Evolutionary conservation across 2,113 vertebrate species (phyloP).

Genomic region (Periophthalmodon schlosseri): DNA sequence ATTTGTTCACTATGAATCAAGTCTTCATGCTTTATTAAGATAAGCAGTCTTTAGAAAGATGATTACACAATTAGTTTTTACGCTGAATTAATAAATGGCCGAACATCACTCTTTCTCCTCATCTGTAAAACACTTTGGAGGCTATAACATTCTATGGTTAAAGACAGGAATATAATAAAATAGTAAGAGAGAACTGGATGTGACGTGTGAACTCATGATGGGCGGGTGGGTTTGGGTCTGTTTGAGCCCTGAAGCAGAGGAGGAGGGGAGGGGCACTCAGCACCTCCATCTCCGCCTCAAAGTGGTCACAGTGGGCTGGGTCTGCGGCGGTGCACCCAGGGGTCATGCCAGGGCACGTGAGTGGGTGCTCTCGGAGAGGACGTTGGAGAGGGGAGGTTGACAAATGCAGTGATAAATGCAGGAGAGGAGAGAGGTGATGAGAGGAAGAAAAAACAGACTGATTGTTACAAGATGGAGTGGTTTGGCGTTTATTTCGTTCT

Average conservation of each 20-base stretch:
- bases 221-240: slow-evolving; percentile 53
- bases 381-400: slow-evolving; percentile 17
- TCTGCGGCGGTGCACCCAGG: slow-evolving; percentile 29
- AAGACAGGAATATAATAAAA: slow-evolving; percentile 66
- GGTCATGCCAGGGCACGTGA: slow-evolving; percentile 53
- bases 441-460: not conserved
- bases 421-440: slow-evolving; percentile 13
- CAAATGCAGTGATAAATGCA: not conserved
- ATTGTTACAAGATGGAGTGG: not conserved
- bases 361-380: slow-evolving; percentile 30
- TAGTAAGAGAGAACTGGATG: slow-evolving; percentile 49
- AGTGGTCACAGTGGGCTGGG: not conserved
- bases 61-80: too few relatives aligned
- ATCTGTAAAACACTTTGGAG: slow-evolving; percentile 48
- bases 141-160: slow-evolving; percentile 61
- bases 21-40: too few relatives aligned
- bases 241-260: slow-evolving; percentile 34
- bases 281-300: slow-evolving; percentile 45
- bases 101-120: slow-evolving; percentile 26
- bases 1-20: too few relatives aligned
- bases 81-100: too few relatives aligned
- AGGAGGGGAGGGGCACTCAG: slow-evolving; percentile 28
- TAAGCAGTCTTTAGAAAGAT: too few relatives aligned
- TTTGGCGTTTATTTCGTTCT: not conserved
- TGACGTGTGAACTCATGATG: slow-evolving; percentile 67